Evolutionary conservation across 2,888 invertebrate species (phyloP), one percentile per base, ranked within the genome.

Genomic region (Diarsia brunnea): DNA sequence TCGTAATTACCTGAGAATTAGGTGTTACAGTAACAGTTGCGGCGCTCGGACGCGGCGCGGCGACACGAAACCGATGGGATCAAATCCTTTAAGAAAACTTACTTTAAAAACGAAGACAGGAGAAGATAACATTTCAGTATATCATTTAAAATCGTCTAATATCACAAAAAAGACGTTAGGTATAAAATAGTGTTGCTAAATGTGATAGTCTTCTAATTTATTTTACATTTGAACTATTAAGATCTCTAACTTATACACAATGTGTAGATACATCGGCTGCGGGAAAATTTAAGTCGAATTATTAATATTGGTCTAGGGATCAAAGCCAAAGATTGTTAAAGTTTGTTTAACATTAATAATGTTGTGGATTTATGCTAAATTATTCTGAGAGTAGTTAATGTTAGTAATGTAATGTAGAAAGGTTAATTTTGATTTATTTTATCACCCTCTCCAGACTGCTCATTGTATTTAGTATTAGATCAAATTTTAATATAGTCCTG

Each of bases 281-380:
- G 92, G 90, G 90, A 92, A 93, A 93, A 91, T 90, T 92, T 89
- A 92, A 93, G 94, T 95, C 94, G 94, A 92, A 89, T 93, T 92
- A 94, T 92, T 93, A 93, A 94, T 97, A 97, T 97, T 97, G 98
- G 97, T 98, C 97, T 97, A 97, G 98, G 98, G 98, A 98, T 97
- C 98, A 98, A 98, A 97, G 97, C 98, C 98, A 98, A 98, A 98
- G 98, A 97, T 98, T 97, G 97, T 98, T 98, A 97, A 97, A 94
- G 94, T 95, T 96, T 96, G 95, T 95, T 96, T 96, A 93, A 95
- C 96, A 95, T 94, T 96, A 94, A 94, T 95, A 92, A 95, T 95
- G 95, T 96, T 96, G 95, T 95, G 95, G 95, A 95, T 95, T 94
- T 95, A 95, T 94, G 94, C 94, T 95, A 95, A 96, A 96, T 95